A percentile compares a stretch with the other conserved stretches of the same genome.
Evolutionary conservation across 2,888 invertebrate species (phyloP).

Genomic region (Heliconius ismenius): DNA sequence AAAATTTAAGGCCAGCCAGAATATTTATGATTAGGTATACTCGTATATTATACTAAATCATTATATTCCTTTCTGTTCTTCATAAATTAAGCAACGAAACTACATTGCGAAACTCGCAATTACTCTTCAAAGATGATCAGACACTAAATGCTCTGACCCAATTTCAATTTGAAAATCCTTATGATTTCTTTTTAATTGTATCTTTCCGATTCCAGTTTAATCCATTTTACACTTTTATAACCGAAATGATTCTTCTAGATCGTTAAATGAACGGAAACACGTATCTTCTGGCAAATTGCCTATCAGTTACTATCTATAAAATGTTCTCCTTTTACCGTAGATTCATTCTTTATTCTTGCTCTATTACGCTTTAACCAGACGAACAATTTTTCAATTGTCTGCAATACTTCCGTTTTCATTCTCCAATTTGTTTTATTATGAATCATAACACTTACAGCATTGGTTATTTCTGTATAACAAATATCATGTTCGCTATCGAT

Average conservation of each 20-base stretch:
- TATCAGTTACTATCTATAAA: conserved; percentile 36
- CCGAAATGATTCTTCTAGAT: conserved; percentile 32
- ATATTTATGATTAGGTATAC: not conserved
- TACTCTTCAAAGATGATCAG: conserved; percentile 30
- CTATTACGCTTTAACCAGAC: conserved; percentile 36
- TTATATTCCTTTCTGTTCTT: not conserved
- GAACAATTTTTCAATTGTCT: conserved; percentile 41
- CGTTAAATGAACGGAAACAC: conserved; percentile 38
- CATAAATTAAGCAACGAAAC: not conserved
- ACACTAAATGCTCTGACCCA: conserved; percentile 37
- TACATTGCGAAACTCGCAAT: not conserved
- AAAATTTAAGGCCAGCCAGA: not conserved
- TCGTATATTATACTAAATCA: not conserved
- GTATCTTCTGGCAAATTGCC: conserved; percentile 42
- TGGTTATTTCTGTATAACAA: conserved; percentile 12
- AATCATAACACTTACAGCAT: not conserved
- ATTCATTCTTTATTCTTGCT: conserved; percentile 33
- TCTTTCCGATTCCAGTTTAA: conserved; percentile 36
- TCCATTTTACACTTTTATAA: conserved; percentile 41
- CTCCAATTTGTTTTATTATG: conserved; percentile 15
- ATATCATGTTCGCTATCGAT: not conserved
- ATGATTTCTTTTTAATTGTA: conserved; percentile 40
- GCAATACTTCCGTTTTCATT: conserved; percentile 36
- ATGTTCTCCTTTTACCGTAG: conserved; percentile 28
- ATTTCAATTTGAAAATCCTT: conserved; percentile 36